Percentiles rank a stretch among this genome's conserved stretches.
phyloP scores from a whole-genome alignment of 1,140 invertebrate genomes.

The Zelostemma sp. region DNA sequence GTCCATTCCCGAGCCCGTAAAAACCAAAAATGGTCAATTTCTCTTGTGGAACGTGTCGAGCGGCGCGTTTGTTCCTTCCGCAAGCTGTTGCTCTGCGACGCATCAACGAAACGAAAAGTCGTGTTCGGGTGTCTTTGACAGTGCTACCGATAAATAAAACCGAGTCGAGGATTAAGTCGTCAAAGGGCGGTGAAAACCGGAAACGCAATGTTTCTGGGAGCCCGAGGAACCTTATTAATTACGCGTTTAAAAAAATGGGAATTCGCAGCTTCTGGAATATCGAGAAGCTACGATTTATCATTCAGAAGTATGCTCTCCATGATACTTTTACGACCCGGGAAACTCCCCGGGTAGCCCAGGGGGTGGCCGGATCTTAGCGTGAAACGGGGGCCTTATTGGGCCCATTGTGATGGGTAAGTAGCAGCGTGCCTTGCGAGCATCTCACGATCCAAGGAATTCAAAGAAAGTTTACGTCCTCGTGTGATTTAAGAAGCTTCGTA shows the following conservation, averaged over 20 bases:
- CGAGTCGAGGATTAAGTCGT: too few species aligned
- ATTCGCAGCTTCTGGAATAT: slow-evolving; percentile 30
- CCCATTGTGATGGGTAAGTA: slow-evolving; percentile 60
- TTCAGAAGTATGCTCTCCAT: slow-evolving; percentile 45
- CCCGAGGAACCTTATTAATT: too few species aligned
- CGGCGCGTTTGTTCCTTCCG: slow-evolving; percentile 35
- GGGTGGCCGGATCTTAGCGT: slow-evolving; percentile 53
- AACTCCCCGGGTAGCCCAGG: slow-evolving; percentile 48
- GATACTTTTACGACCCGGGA: slow-evolving; percentile 57
- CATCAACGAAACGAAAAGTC: slow-evolving; percentile 20
- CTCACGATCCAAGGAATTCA: slow-evolving; percentile 40
- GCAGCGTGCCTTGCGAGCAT: slow-evolving; percentile 44
- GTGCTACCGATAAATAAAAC: too few species aligned
- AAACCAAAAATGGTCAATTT: too few species aligned
- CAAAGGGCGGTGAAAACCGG: too few species aligned
- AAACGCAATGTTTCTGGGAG: too few species aligned
- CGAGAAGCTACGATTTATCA: slow-evolving; percentile 40
- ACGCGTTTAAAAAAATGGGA: too few species aligned
- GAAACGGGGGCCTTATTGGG: slow-evolving; percentile 59
- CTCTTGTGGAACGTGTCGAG: too few species aligned
- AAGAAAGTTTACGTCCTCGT: slow-evolving; percentile 35
- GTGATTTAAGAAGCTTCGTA: slow-evolving; percentile 40
- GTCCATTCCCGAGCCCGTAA: too few species aligned
- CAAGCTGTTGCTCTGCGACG: slow-evolving; percentile 12
- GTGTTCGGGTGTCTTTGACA: slow-evolving; percentile 8